phyloP scores from a whole-genome alignment of 2,113 vertebrate genomes.

The Sphyrna mokarran region DNA sequence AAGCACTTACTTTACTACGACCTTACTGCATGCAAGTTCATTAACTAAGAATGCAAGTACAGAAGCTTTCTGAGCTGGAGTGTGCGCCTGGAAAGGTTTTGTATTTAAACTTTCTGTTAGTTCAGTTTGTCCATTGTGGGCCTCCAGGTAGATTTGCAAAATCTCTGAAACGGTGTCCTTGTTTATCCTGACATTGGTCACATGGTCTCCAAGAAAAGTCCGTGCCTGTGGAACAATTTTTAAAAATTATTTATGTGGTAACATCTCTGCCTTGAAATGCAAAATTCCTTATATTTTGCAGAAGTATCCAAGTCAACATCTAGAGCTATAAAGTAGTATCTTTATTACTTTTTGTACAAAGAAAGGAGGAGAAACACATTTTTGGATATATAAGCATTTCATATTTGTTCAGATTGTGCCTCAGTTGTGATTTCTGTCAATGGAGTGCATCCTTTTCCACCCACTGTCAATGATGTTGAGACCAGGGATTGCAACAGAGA shows the following conservation, averaged over 20 bases:
- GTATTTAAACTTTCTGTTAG: slow-evolving; percentile 80
- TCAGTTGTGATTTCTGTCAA: too few species aligned
- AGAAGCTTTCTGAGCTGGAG: slow-evolving; percentile 79
- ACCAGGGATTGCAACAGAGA: too few species aligned
- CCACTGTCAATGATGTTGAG: too few species aligned
- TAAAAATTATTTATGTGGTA: neutral
- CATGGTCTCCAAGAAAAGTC: slow-evolving; percentile 80
- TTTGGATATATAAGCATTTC: too few species aligned
- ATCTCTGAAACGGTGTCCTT: slow-evolving; percentile 88
- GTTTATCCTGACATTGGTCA: slow-evolving; percentile 80
- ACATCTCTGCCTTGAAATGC: neutral
- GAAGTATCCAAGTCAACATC: neutral
- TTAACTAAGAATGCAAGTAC: slow-evolving; percentile 82
- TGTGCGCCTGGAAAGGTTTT: slow-evolving; percentile 85
- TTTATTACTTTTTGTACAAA: neutral
- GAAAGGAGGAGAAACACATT: neutral
- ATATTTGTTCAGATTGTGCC: too few species aligned
- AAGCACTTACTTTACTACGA: slow-evolving; percentile 74
- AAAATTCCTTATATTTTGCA: too few species aligned
- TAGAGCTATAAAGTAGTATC: neutral
- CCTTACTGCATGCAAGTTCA: slow-evolving; percentile 86
- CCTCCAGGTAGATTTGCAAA: slow-evolving; percentile 88
- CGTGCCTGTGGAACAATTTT: slow-evolving; percentile 61
- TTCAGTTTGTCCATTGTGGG: slow-evolving; percentile 73
- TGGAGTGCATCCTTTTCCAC: too few species aligned